These are phyloP conservation scores for Etheostoma nigrum DNA, from an alignment of 2,797 vertebrate genomes.

Conservation along the genomic window DNA sequence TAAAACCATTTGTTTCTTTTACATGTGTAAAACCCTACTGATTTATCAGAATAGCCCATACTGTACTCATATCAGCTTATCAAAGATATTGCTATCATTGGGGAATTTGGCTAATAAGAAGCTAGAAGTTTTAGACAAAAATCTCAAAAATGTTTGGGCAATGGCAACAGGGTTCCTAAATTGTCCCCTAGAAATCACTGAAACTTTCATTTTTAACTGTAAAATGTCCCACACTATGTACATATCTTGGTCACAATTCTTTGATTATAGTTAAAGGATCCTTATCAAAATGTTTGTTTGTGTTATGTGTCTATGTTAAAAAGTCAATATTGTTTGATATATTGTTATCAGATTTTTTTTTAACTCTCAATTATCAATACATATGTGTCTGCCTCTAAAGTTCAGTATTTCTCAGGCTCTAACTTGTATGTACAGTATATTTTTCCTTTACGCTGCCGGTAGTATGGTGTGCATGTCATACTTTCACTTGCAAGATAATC, in stretches of 20 bases:
- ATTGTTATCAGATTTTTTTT: not conserved
- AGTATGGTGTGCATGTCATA: not conserved
- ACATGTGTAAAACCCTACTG: not conserved
- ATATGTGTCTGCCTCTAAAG: not conserved
- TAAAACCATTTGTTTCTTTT: not conserved
- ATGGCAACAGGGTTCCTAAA: not conserved
- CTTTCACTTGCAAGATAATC: slow-evolving; percentile 39
- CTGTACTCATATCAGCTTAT: not conserved
- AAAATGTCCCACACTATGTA: not conserved
- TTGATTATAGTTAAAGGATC: not conserved
- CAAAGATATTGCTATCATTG: not conserved
- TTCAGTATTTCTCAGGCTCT: not conserved
- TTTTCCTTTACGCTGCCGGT: not conserved
- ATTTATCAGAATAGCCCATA: not conserved
- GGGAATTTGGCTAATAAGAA: not conserved
- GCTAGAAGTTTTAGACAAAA: not conserved
- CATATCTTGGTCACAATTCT: not conserved
- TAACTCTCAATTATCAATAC: not conserved
- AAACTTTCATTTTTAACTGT: not conserved
- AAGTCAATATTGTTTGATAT: no score
- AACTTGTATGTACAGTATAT: not conserved
- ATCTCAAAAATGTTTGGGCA: not conserved
- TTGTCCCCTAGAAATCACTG: not conserved
- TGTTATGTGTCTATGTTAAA: not conserved
- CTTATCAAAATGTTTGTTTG: not conserved